A percentile compares a stretch with the other conserved stretches of the same genome.
Conservation (phyloP, 2,113 vertebrate genomes). For the Sorex araneus region DNA sequence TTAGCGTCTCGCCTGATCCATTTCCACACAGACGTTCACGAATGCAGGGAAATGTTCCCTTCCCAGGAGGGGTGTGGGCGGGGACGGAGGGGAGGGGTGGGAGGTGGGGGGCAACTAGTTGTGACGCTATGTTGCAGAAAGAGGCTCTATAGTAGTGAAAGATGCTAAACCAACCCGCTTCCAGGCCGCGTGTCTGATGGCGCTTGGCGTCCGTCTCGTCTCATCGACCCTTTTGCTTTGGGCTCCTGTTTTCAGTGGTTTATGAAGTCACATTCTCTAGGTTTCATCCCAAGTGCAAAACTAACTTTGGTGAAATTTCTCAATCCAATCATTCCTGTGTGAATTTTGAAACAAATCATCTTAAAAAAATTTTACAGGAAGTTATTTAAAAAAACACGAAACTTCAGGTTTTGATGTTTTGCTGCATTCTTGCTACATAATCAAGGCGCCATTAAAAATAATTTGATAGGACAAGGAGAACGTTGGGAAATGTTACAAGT, state of each 20-base stretch:
- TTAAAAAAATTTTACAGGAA: slow-evolving; percentile 81
- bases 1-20: slow-evolving; percentile 36
- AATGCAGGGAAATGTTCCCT: slow-evolving; percentile 47
- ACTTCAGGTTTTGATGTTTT: slow-evolving; percentile 83
- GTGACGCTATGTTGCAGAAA: slow-evolving; percentile 26
- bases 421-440: slow-evolving; percentile 75
- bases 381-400: slow-evolving; percentile 77
- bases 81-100: slow-evolving; percentile 78
- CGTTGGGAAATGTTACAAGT: slow-evolving; percentile 56
- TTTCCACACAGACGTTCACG: background rate
- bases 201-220: slow-evolving; percentile 63
- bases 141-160: slow-evolving; percentile 17
- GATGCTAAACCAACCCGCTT: background rate
- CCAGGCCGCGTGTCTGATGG: slow-evolving; percentile 67
- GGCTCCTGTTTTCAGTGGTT: slow-evolving; percentile 78
- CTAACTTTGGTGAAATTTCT: slow-evolving; percentile 76
- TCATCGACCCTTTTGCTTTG: slow-evolving; percentile 79
- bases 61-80: slow-evolving; percentile 72
- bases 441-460: slow-evolving; percentile 82
- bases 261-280: slow-evolving; percentile 79
- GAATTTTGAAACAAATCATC: slow-evolving; percentile 85
- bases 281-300: slow-evolving; percentile 83
- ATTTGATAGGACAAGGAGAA: slow-evolving; percentile 67
- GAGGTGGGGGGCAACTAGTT: slow-evolving; percentile 75
- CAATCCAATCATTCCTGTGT: slow-evolving; percentile 83